phyloP scores from a whole-genome alignment of 2,113 vertebrate species.

The Machaerirhynchus nigripectus region DNA sequence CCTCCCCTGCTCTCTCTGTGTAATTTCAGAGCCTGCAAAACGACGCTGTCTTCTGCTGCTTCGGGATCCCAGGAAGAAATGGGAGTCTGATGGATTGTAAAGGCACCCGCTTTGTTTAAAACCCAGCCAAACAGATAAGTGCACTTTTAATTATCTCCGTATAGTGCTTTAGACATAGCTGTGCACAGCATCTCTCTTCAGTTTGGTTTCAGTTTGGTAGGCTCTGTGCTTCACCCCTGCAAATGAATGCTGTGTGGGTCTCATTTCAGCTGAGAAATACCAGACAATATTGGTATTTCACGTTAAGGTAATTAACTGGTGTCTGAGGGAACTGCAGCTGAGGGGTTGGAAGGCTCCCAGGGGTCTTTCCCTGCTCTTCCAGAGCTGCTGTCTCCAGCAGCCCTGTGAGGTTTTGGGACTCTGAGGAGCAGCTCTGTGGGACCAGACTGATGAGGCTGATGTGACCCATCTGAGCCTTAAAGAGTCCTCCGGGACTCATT shows the following conservation, averaged over 20 bases:
- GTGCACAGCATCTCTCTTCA: background rate
- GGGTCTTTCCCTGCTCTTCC: background rate
- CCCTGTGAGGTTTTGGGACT: background rate
- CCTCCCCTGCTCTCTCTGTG: background rate
- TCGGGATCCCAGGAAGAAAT: slow-evolving; percentile 3
- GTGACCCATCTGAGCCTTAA: slow-evolving; percentile 5
- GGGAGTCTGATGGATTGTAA: slow-evolving; percentile 26
- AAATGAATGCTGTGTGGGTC: background rate
- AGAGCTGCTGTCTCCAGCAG: background rate
- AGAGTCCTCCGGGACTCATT: slow-evolving; percentile 8
- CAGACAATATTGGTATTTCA: background rate
- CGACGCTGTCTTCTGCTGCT: background rate
- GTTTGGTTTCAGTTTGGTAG: background rate
- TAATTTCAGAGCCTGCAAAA: slow-evolving; percentile 29
- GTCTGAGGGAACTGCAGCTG: background rate
- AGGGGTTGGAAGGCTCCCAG: background rate
- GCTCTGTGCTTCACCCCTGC: background rate
- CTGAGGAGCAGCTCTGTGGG: background rate
- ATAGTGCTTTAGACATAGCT: background rate
- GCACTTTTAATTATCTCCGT: slow-evolving; percentile 32
- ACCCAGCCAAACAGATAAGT: slow-evolving; percentile 59
- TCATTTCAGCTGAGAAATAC: background rate
- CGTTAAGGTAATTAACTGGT: background rate
- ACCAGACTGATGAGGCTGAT: background rate
- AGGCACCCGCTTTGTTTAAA: slow-evolving; percentile 9